These are phyloP conservation scores for Drosophila quadrilineata DNA, from an alignment of 1,140 invertebrate species.

Conservation along the genomic window DNA sequence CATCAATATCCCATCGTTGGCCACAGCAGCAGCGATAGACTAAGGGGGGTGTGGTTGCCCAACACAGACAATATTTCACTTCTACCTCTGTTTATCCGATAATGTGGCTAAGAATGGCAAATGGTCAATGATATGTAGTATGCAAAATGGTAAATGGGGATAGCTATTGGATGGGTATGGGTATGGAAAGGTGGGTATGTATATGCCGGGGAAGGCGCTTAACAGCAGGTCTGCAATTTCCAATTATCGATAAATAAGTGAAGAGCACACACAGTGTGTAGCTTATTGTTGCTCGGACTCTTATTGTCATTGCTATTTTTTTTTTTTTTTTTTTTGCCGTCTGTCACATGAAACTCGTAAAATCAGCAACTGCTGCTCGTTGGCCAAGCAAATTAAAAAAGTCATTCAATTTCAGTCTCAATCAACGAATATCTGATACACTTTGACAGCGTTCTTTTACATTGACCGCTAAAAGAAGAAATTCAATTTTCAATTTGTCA, in stretches of 20 bases:
- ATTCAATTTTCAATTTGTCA: no score
- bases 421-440: slow-evolving; percentile 7
- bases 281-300: slow-evolving; percentile 8
- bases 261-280: slow-evolving; percentile 61
- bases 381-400: slow-evolving; percentile 40
- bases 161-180: not conserved
- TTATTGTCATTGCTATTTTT: not conserved
- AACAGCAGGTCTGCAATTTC: slow-evolving; percentile 43
- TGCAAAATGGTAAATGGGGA: slow-evolving; percentile 19
- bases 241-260: slow-evolving; percentile 74
- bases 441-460: no score
- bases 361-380: slow-evolving; percentile 49
- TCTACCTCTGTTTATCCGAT: slow-evolving; percentile 33
- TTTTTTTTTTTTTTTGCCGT: not conserved
- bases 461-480: not conserved
- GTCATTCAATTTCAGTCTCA: not conserved
- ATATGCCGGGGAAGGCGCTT: not conserved
- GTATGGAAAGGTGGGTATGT: not conserved
- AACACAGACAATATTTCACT: not conserved
- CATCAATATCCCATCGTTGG: slow-evolving; percentile 29
- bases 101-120: slow-evolving; percentile 57
- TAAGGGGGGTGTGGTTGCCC: not conserved
- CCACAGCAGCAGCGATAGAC: no score
- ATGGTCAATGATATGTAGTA: slow-evolving; percentile 29
- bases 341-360: slow-evolving; percentile 55